Evolutionary conservation across 2,113 vertebrate species (phyloP).

Genomic region (Baryphthengus martii): DNA sequence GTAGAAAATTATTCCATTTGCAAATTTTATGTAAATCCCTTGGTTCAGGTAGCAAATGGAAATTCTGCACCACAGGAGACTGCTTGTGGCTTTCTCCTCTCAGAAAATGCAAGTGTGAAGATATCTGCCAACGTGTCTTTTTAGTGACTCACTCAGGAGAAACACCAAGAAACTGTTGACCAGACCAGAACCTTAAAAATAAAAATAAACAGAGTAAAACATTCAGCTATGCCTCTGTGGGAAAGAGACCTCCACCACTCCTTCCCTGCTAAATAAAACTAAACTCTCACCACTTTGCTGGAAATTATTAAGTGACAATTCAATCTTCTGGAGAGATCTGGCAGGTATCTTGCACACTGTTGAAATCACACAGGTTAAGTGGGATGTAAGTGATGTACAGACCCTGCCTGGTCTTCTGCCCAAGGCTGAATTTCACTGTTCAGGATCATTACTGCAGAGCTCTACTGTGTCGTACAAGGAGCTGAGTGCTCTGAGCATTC

Average conservation of each 20-base stretch:
- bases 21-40: neutral
- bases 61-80: neutral
- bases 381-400: neutral
- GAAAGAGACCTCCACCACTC: neutral
- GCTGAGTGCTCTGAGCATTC: neutral
- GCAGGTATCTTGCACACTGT: fast-evolving
- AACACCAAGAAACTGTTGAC: neutral
- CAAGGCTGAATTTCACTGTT: neutral
- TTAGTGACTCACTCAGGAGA: neutral
- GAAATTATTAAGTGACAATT: neutral
- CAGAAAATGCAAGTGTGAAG: neutral
- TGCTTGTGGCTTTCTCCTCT: neutral
- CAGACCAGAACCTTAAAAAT: neutral
- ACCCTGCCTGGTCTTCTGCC: neutral
- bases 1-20: neutral
- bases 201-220: neutral
- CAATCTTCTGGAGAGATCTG: neutral
- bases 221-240: neutral
- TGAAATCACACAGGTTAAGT: neutral
- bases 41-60: neutral
- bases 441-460: neutral
- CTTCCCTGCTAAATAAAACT: neutral
- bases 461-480: neutral
- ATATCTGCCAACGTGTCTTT: neutral
- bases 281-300: neutral